Base-by-base conservation (phyloP, 2,888 invertebrate genomes). In the Griposia aprilina region DNA sequence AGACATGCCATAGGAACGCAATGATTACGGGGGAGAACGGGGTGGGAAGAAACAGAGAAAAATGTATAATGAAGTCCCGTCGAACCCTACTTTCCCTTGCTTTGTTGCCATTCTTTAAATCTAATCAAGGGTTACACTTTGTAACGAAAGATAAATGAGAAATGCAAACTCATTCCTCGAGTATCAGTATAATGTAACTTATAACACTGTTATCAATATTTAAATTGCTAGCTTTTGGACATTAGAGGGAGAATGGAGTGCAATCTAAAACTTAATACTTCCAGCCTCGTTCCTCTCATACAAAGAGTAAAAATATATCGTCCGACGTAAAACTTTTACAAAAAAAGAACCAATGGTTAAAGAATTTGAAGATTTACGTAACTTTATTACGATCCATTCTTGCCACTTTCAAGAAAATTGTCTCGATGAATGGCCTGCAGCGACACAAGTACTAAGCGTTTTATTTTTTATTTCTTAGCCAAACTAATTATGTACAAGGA, bases 21-120 rank as follows among this genome's bases (percentile, higher is more conserved):
- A 93, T 93, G 92, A 94, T 94, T 94, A 90, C 89, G 89, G 91
- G 91, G 91, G 91, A 88, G 89, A 91, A 92, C 80, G 90, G 90
- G 91, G 91, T 90, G 90, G 89, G 85, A 88, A 90, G 90, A 84
- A 89, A 90, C 87, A 91, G 90, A 91, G 91, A 93, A 93, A 94
- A 93, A 93, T 91, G 86, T 93, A 91, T 94, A 95, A 95, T 94
- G 93, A 94, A 94, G 93, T 94, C 90, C 88, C 91, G 82, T 80
- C 89, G 90, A 91, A 90, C 89, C 91, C 91, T 88, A 85, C 85
- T 91, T 89, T 90, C 90, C 91, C 90, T 90, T 88, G 90, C 90
- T 92, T 92, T 92, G 93, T 91, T 92, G 91, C 87, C 91, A 90
- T 93, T 93, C 92, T 93, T 92, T 89, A 92, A 92, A 93, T 91